phyloP scores from a whole-genome alignment of 1,140 invertebrate genomes.

The Drosophila willistoni region DNA sequence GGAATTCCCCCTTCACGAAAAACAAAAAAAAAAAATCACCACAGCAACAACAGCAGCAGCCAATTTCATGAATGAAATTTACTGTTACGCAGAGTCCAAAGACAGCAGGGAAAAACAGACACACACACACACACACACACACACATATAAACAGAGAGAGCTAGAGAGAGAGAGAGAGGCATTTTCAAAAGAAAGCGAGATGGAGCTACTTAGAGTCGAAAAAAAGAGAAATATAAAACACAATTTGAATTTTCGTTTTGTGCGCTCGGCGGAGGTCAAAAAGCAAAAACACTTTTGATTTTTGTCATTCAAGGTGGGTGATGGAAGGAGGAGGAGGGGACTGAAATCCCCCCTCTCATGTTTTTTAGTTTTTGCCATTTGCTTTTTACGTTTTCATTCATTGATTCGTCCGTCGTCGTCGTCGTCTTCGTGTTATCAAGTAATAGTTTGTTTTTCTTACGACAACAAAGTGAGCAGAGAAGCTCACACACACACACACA shows the following conservation, averaged over 20 bases:
- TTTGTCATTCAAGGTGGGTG: constrained; percentile 28
- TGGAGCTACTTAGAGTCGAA: neutral
- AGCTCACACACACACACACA: constrained; percentile 42
- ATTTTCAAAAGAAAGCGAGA: constrained; percentile 8
- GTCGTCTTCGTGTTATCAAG: constrained; percentile 62
- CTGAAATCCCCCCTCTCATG: neutral
- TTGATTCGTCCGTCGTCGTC: constrained; percentile 9
- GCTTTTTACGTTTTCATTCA: constrained; percentile 66
- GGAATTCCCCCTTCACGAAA: constrained; percentile 46
- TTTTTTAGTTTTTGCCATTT: constrained; percentile 15
- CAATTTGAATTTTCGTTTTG: constrained; percentile 4
- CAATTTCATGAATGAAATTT: constrained; percentile 73
- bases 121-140: neutral
- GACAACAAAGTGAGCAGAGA: constrained; percentile 35
- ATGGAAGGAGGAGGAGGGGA: too few relatives aligned
- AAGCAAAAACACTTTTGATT: constrained; percentile 54
- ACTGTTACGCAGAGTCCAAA: constrained; percentile 52
- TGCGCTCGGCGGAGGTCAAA: constrained; percentile 7
- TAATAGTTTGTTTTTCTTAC: constrained; percentile 38
- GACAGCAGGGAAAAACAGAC: neutral
- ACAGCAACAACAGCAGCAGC: constrained; percentile 8
- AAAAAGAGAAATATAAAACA: neutral
- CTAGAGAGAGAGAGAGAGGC: constrained; percentile 13
- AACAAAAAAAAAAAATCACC: constrained; percentile 44
- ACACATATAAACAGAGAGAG: neutral